Base-by-base conservation (phyloP, 2,113 vertebrate genomes). In the Pygathrix nemaeus region DNA sequence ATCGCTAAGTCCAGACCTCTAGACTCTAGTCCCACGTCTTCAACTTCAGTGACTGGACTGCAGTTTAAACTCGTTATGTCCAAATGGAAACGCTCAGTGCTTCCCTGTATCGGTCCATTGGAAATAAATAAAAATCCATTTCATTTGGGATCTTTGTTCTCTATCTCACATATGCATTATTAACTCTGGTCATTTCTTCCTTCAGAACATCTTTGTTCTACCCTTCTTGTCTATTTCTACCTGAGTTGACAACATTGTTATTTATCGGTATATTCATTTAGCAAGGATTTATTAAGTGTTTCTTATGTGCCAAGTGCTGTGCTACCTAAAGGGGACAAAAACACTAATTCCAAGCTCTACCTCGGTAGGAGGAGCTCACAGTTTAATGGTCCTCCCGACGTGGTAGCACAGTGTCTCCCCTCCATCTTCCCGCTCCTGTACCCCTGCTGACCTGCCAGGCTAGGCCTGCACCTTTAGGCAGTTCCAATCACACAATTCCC, bases 371-470 rank as follows among this genome's bases (percentile, higher is more conserved):
- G 43, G 10, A 10, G 43, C 1, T 61, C 40, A 45, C 17, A 32
- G 50, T 30, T 61, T 38, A 48, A 32, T 35, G 52, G 13, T 45
- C 38, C 79, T 55, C 45, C 76, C 8, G 2, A 8, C 5, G 3
- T 0, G 40, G n/a, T 40, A 72, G 92, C 40, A n/a, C 2, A 23
- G 13, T 11, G 57, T 40, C 32, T 64, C 27, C 30, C 16, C 11
- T 3, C 64, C 14, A 1, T 2, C 27, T 5, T 12, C 21, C 6
- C 0, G 0, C 57, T 7, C 20, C 61, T 21, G 3, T 52, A 2
- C 6, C 45, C 1, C 45, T 32, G 5, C 52, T 57, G 75, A 80
- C 1, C 18, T 1, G 9, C 10, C 10, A 4, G 80, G 40, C 40
- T 7, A 13, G 50, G 93, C n/a, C 25, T 5, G 43, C 43, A 32